Base-by-base conservation (phyloP, 1,140 invertebrate genomes). In the Bombus breviceps region DNA sequence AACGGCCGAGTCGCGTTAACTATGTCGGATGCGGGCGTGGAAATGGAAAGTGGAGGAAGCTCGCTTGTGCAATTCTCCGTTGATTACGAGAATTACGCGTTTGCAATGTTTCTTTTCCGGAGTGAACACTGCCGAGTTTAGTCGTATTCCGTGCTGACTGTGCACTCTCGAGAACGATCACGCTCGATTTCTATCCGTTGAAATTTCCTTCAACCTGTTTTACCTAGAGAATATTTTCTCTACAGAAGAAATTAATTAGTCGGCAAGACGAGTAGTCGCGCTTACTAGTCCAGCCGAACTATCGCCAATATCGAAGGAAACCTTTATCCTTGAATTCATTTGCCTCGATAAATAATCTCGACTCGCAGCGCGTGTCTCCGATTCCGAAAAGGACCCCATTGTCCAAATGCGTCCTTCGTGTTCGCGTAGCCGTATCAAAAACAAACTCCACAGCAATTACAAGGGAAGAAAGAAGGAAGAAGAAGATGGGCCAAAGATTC, bases 21-120 rank as follows among this genome's bases (percentile, higher is more conserved):
- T 89, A 85, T 89, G 88, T 90, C 90, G 87, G 88, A 90, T 91
- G 86, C 89, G 86, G 78, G 85, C 88, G 86, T 92, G 89, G 89
- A 94, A 94, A 93, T 94, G 92, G 93, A 94, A 94, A 94, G 94
- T 94, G 89, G 89, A 87, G 92, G 92, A 93, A 93, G 92, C 88
- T 71, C 78, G 64, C 66, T 86, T 89, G 85, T 89, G 88, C 77
- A 66, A 85, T 47, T 86, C 85, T 89, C 91, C 92, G 92, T 79
- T 90, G 85, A 92, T 92, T 91, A 89, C 83, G 72, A 84, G 84
- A 84, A 71, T 86, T 86, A 85, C 78, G 68, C 74, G 79, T 75
- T 86, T 86, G 87, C 86, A 83, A 85, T 90, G 83, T 89, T 92
- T 91, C 89, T 88, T 91, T 91, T 91, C 92, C 92, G 91, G 84